Evolutionary conservation across 2,797 vertebrate species (phyloP), one percentile per base, ranked within the genome.

Genomic region (Falco peregrinus): DNA sequence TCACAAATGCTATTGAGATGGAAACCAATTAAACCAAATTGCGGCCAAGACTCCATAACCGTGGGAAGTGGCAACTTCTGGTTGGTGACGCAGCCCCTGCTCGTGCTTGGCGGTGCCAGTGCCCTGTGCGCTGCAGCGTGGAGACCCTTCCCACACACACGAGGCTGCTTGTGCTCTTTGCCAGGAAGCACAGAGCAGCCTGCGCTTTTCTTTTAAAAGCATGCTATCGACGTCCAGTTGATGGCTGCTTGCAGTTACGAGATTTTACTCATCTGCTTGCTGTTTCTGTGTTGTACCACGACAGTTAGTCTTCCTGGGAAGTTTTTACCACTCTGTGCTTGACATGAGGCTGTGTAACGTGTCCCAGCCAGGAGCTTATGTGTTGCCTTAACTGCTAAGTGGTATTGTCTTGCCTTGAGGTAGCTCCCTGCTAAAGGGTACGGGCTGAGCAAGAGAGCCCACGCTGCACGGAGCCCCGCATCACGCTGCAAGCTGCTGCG

Each of bases 401-500:
- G 6, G 45, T 5, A 1, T 12, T 20, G 9, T 41, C 22, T 16
- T 2, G 0, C 45, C 45, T 48, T 11, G 56, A 56, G 53, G 24
- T n/a, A 26, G 41, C 35, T 70, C 17, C 28, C 11, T 11, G 16
- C 47, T 17, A n/a, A 26, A 5, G 7, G 39, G 21, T 3, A 5
- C 3, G 13, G 29, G 54, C 61, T 16, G 15, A 45, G 59, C 54
- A 56, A 39, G 54, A 39, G 15, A 74, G 29, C 59, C 19, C 50
- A 48, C 0, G 2, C 59, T 60, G 43, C 4, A 1, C 35, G 53
- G n/a, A 26, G 45, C 47, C 20, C 5, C 5, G 4, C 2, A 2
- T 29, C 3, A 1, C 0, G 1, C 63, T n/a, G 29, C 35, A 9
- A 25, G 41, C 65, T 37, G 54, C 69, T 41, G 43, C 5, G 4